A percentile compares a stretch with the other conserved stretches of the same genome.
phyloP scores from a whole-genome alignment of 2,888 invertebrate species.

The Amphipyra berbera region DNA sequence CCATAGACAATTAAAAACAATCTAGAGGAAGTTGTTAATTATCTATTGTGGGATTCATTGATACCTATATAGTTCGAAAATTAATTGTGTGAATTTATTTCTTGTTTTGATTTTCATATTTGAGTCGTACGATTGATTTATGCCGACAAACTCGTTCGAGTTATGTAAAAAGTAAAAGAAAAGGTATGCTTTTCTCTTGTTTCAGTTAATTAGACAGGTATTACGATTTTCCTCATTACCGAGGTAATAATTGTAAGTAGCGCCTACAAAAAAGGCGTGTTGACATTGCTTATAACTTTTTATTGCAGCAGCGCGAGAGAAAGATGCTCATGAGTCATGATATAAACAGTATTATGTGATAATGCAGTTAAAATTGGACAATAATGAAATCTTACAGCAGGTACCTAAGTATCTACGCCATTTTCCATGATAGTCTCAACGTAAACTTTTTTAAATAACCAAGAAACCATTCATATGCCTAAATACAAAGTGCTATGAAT shows the following conservation, averaged over 20 bases:
- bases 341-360: neutral
- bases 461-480: too few species aligned
- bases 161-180: constrained; percentile 16
- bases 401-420: too few species aligned
- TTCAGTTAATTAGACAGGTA: constrained; percentile 20
- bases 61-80: constrained; percentile 40
- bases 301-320: neutral
- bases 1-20: constrained; percentile 54
- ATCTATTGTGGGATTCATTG: constrained; percentile 51
- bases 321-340: constrained; percentile 1
- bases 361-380: neutral
- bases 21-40: constrained; percentile 54
- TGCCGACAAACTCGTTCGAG: constrained; percentile 13
- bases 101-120: constrained; percentile 28
- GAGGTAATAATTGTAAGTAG: constrained; percentile 15
- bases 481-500: too few species aligned
- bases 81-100: constrained; percentile 49
- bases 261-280: constrained; percentile 34
- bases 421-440: too few species aligned
- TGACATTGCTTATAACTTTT: constrained; percentile 27
- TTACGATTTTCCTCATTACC: constrained; percentile 30
- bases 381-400: too few species aligned
- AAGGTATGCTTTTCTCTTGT: constrained; percentile 33
- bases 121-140: too few species aligned
- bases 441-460: too few species aligned